Percentiles rank a stretch among this genome's conserved stretches.
phyloP scores from a whole-genome alignment of 2,113 vertebrate genomes.

The Deroptyus accipitrinus region DNA sequence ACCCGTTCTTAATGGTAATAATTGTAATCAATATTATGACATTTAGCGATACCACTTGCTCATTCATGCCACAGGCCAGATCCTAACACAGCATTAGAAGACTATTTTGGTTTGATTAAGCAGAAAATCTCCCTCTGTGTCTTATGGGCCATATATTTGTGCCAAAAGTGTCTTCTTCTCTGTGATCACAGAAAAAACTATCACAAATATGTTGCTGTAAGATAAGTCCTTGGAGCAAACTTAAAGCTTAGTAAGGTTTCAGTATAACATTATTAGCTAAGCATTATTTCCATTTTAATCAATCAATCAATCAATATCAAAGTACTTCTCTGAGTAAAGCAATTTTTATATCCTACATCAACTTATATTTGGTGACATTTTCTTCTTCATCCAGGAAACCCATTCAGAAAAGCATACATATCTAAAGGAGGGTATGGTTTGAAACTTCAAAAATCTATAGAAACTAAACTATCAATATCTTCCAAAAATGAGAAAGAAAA shows the following conservation, averaged over 20 bases:
- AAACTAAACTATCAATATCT: neutral
- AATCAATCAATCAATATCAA: neutral
- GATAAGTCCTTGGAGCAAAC: neutral
- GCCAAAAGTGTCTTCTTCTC: neutral
- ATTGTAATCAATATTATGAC: conserved; percentile 55
- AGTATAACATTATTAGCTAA: neutral
- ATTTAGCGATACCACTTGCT: neutral
- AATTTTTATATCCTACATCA: neutral
- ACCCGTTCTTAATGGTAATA: conserved; percentile 51
- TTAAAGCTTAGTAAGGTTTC: neutral
- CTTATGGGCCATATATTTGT: neutral
- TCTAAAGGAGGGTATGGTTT: neutral
- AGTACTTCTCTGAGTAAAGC: neutral
- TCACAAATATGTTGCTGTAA: neutral
- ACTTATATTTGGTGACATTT: neutral
- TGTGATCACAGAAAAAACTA: neutral
- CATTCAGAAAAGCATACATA: neutral
- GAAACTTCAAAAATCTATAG: neutral
- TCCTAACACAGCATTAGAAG: neutral
- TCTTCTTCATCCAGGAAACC: neutral
- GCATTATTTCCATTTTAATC: neutral
- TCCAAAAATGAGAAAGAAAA: neutral
- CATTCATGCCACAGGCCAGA: conserved; percentile 20
- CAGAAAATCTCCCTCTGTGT: neutral
- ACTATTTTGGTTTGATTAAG: conserved; percentile 42